Evolutionary conservation across 2,888 invertebrate genomes (phyloP).

Genomic region (Melolontha melolontha): DNA sequence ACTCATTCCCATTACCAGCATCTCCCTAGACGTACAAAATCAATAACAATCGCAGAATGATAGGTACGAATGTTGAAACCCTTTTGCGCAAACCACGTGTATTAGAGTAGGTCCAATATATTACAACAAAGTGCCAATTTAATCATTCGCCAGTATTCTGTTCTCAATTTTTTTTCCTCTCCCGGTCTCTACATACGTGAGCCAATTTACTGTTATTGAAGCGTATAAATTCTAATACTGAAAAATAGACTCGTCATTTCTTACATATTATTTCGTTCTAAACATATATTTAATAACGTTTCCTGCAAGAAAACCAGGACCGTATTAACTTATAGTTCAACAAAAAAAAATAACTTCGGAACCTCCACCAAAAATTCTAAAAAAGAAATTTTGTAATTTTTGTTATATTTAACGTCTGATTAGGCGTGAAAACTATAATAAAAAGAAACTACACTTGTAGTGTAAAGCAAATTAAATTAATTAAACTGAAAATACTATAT

Average conservation of each 20-base stretch:
- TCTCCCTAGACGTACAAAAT: conserved; percentile 33
- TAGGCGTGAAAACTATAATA: no score
- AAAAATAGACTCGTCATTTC: conserved; percentile 4
- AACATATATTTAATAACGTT: no score
- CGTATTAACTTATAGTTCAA: no score
- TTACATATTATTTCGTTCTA: not conserved
- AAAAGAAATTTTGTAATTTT: no score
- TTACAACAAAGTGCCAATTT: conserved; percentile 36
- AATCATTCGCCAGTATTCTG: conserved; percentile 26
- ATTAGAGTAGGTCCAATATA: conserved; percentile 32
- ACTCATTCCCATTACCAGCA: conserved; percentile 35
- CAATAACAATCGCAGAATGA: conserved; percentile 42
- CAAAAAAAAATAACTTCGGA: no score
- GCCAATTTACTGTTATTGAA: conserved; percentile 19
- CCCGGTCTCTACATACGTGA: conserved; percentile 19
- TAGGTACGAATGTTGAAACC: conserved; percentile 33
- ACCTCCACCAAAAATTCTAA: no score
- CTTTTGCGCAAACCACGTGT: conserved; percentile 29
- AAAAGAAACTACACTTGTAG: no score
- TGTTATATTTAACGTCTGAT: no score
- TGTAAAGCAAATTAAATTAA: no score
- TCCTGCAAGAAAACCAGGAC: not conserved
- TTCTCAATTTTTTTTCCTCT: conserved; percentile 26
- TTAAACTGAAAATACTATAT: no score
- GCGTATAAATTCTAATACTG: conserved; percentile 10